phyloP scores from a whole-genome alignment of 2,113 vertebrate species.

The Equus quagga region DNA sequence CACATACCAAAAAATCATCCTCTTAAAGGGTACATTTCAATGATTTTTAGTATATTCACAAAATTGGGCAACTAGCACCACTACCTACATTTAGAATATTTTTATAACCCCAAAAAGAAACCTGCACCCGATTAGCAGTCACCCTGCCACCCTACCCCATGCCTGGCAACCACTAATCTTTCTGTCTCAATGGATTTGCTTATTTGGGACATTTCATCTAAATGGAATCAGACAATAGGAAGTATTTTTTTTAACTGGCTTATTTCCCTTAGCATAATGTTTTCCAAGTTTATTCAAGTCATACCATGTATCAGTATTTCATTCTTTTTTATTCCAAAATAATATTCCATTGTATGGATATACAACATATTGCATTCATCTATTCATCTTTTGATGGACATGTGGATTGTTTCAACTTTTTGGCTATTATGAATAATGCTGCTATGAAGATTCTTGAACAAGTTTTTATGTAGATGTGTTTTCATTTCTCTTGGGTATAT shows the following conservation, averaged over 20 bases:
- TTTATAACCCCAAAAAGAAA: neutral
- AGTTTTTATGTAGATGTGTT: neutral
- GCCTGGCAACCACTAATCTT: neutral
- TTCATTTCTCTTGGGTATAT: neutral
- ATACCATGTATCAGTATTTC: neutral
- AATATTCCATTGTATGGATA: neutral
- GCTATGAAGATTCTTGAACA: neutral
- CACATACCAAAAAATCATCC: neutral
- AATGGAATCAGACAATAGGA: neutral
- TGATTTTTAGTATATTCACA: neutral
- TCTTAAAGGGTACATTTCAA: neutral
- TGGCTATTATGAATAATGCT: neutral
- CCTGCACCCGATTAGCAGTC: neutral
- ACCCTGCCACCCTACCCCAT: fast-evolving
- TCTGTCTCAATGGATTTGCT: neutral
- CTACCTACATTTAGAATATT: neutral
- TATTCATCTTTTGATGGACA: neutral
- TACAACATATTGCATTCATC: neutral
- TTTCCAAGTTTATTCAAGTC: neutral
- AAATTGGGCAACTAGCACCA: neutral
- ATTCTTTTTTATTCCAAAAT: neutral
- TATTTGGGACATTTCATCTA: neutral
- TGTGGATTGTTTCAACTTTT: neutral
- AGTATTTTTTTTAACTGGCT: neutral
- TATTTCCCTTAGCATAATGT: neutral